phyloP scores from a whole-genome alignment of 2,888 invertebrate species.

The Alloscopus bannaensis region DNA sequence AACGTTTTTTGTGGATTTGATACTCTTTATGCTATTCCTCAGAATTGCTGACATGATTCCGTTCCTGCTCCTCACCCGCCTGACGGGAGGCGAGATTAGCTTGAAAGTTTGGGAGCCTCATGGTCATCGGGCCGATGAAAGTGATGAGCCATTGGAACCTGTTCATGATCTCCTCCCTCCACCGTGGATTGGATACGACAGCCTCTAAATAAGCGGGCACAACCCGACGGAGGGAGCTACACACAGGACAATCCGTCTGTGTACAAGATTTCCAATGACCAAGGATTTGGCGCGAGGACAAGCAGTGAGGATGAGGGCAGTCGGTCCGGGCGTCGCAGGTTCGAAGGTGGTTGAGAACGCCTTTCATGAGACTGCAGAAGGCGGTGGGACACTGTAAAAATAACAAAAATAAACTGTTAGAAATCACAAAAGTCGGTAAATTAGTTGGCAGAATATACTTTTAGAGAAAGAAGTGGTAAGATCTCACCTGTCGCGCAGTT shows the following conservation, averaged over 20 bases:
- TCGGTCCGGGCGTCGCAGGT: conserved; percentile 43
- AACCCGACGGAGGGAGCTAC: conserved; percentile 41
- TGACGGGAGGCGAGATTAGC: background rate
- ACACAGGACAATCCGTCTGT: conserved; percentile 57
- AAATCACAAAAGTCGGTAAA: background rate
- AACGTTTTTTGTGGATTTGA: too few relatives aligned
- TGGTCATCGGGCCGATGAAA: conserved; percentile 31
- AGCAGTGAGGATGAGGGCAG: conserved; percentile 54
- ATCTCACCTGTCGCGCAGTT: conserved; percentile 41
- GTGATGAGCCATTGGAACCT: conserved; percentile 48
- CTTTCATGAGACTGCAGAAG: conserved; percentile 59
- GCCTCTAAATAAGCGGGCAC: conserved; percentile 54
- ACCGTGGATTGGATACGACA: conserved; percentile 53
- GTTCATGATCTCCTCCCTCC: conserved; percentile 47
- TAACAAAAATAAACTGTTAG: background rate
- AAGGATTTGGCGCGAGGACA: conserved; percentile 59
- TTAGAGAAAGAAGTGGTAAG: too few relatives aligned
- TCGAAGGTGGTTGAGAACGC: conserved; percentile 45
- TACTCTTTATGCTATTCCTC: conserved; percentile 33
- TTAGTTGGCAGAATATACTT: too few relatives aligned
- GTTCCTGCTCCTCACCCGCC: conserved; percentile 19
- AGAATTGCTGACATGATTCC: conserved; percentile 26
- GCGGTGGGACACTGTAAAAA: conserved; percentile 56
- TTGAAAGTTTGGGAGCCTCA: conserved; percentile 13
- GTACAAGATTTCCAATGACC: conserved; percentile 60